Base-by-base conservation (phyloP, 2,797 vertebrate genomes). In the Bradypus variegatus region DNA sequence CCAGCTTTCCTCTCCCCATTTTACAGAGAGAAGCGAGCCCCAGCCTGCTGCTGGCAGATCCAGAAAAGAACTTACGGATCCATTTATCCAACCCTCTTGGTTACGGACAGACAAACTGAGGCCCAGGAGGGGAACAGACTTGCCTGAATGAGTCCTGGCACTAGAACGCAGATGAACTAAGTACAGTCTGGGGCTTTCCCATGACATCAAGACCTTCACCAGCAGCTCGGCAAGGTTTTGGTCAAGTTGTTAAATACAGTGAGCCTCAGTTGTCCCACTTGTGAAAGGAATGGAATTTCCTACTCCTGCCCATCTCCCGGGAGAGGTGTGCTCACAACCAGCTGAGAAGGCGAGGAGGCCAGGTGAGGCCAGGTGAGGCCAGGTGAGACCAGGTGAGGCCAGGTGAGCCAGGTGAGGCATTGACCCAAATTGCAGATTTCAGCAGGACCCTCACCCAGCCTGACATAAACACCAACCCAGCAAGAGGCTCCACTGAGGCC, bases 11-110 rank as follows among this genome's bases (percentile, higher is more conserved):
- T 94, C 90, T 92, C 79, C 92, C 93, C 94, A 93, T 93, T 96
- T 96, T 95, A 96, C 94, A 94, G 94, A 95, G 69, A 73, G 62
- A 62, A 79, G 81, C 80, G 58, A 94, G 96, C 89, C 88, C 48
- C 10, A 1, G 94, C 86, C 8, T 92, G 86, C 41, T 3, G 67
- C 86, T 18, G 41, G 88, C 65, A 29, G 58, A 19, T 16, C 23
- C 50, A n/a, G 64, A 31, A 72, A 58, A 76, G 69, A 84, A 69
- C 45, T 60, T 8, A 14, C 29, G 33, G 82, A 21, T 60, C 48
- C 27, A 2, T 77, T 72, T 38, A 76, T 53, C 75, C 79, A 58
- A 7, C 16, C 60, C 50, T 79, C 65, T 85, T 0, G 0, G 45
- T 69, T 85, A 76, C 91, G 36, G 87, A 84, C 41, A 81, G 69